Base-by-base conservation (phyloP, 1,140 invertebrate genomes). In the Eupristina koningsbergeri region DNA sequence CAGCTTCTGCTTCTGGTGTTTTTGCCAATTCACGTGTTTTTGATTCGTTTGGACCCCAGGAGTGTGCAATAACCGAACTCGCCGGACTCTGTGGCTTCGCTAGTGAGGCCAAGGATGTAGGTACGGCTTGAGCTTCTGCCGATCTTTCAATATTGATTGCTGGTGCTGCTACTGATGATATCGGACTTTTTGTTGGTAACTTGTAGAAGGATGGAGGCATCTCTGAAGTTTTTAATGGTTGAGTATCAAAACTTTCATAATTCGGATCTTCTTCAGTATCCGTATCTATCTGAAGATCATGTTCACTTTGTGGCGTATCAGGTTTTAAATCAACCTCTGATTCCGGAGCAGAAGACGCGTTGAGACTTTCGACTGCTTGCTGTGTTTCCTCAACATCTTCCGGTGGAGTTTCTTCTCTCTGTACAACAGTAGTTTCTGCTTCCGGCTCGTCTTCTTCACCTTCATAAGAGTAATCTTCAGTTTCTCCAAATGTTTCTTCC, bases 231-330 rank as follows among this genome's bases (percentile, higher is more conserved):
- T 92, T 92, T 0, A 92, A 92, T 8, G 90, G 91, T 53, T 93
- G 89, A 2, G 88, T 89, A 87, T 94, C 92, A 77, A 92, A 92
- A 13, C 89, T 91, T 73, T 94, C 94, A 80, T 94, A 94, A 77
- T 93, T 92, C n/a, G 92, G 94, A 84, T 93, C 92, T 88, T 97
- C 96, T 88, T 97, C 96, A 15, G 95, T 96, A 87, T 97, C 96
- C 1, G 96, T 97, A 89, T 97, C 97, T 80, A 97, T 97, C 89
- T 97, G 95, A 13, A 97, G 91, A 88, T 96, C 96, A 86, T 95
- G 95, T 88, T 97, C 96, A 47, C 96, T 97, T 85, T 96, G 95
- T 8, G 96, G 96, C 3, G 96, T 97, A 73, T 96, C 96, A 1
- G 96, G 96, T 91, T 97, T 97, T 41, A 96, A 93, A 88, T 96